Evolutionary conservation across 2,113 vertebrate genomes (phyloP).

Genomic region (Chauna torquata): DNA sequence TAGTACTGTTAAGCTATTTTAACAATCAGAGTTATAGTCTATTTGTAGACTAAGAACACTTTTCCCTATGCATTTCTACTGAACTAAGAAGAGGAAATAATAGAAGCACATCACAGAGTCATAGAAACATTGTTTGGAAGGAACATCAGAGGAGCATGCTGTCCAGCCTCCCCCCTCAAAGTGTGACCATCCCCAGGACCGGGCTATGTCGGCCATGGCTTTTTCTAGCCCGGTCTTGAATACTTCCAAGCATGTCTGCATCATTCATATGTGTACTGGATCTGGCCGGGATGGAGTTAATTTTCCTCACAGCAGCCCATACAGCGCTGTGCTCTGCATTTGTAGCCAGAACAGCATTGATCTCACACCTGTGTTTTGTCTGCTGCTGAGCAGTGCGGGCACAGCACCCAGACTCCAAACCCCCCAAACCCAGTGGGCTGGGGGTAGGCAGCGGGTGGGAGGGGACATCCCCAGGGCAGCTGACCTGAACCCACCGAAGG

Average conservation of each 20-base stretch:
- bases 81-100: neutral
- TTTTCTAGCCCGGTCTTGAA: neutral
- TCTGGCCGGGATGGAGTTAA: too few relatives aligned
- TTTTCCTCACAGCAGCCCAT: too few relatives aligned
- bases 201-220: neutral
- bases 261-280: too few relatives aligned
- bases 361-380: too few relatives aligned
- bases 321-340: too few relatives aligned
- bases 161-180: neutral
- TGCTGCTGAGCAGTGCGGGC: too few relatives aligned
- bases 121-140: neutral
- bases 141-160: rapidly evolving
- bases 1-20: neutral
- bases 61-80: neutral
- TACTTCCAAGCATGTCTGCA: neutral
- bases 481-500: too few relatives aligned
- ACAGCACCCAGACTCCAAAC: too few relatives aligned
- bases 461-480: too few relatives aligned
- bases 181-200: rapidly evolving
- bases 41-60: neutral
- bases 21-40: neutral
- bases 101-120: neutral
- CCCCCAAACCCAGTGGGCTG: too few relatives aligned
- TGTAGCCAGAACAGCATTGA: too few relatives aligned
- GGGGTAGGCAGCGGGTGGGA: too few relatives aligned